These are phyloP conservation scores for Lycorma delicatula DNA, from an alignment of 1,140 invertebrate genomes.

Conservation along the genomic window DNA sequence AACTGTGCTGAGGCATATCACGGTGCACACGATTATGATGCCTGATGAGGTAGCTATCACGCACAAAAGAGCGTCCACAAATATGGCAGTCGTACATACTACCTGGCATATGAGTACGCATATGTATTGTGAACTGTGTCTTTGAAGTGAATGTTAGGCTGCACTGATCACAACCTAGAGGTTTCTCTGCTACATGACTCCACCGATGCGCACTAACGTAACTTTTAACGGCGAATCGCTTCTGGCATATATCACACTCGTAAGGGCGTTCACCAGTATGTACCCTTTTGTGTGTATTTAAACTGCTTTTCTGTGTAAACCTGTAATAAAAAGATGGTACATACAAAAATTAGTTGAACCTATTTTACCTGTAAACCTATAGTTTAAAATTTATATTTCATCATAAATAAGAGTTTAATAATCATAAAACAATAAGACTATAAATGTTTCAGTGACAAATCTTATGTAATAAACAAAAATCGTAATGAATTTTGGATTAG, in stretches of 20 bases:
- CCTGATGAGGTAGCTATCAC: constrained; percentile 65
- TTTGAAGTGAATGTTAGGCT: constrained; percentile 60
- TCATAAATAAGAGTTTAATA: too few species aligned
- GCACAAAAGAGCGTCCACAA: constrained; percentile 60
- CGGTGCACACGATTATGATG: constrained; percentile 61
- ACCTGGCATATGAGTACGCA: constrained; percentile 58
- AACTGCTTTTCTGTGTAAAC: constrained; percentile 33
- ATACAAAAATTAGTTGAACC: too few species aligned
- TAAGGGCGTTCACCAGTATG: constrained; percentile 51
- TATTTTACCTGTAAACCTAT: too few species aligned
- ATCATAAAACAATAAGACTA: too few species aligned
- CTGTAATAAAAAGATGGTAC: too few species aligned
- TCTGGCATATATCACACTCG: constrained; percentile 64
- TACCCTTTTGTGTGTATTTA: constrained; percentile 32
- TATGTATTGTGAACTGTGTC: constrained; percentile 61
- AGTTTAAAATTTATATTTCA: too few species aligned
- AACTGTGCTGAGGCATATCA: constrained; percentile 33
- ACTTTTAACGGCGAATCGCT: constrained; percentile 66
- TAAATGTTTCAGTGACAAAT: too few species aligned
- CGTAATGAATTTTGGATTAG: too few species aligned
- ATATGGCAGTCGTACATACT: constrained; percentile 61
- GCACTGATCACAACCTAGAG: constrained; percentile 59
- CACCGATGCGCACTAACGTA: constrained; percentile 65
- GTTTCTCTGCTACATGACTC: constrained; percentile 65
- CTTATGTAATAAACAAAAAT: too few species aligned